phyloP scores from a whole-genome alignment of 2,113 vertebrate genomes.

The Anhinga anhinga region DNA sequence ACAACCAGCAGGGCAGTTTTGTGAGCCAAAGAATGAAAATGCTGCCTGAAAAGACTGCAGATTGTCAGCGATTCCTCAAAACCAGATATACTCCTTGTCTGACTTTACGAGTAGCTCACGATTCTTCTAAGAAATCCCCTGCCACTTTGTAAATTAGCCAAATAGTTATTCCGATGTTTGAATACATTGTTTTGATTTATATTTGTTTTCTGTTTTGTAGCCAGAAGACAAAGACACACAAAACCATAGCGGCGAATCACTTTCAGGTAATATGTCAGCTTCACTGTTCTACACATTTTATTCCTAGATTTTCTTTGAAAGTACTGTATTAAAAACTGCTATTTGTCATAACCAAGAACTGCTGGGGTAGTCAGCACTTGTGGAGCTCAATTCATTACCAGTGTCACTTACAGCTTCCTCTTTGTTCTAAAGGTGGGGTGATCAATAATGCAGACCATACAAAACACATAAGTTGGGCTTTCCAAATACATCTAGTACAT shows the following conservation, averaged over 20 bases:
- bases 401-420: background rate
- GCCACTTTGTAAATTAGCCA: background rate
- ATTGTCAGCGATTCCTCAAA: background rate
- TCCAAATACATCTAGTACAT: background rate
- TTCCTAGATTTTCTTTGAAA: background rate
- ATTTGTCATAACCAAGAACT: background rate
- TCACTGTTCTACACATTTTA: background rate
- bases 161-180: background rate
- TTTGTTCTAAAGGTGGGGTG: background rate
- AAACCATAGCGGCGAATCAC: constrained; percentile 56
- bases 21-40: background rate
- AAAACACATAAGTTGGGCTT: background rate
- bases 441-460: background rate
- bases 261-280: constrained; percentile 66
- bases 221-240: constrained; percentile 74
- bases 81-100: background rate
- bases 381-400: background rate
- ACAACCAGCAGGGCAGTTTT: background rate
- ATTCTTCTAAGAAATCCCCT: background rate
- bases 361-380: background rate
- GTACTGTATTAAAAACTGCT: background rate
- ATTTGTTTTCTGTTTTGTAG: constrained; percentile 66
- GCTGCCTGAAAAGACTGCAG: background rate
- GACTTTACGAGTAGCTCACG: background rate
- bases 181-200: constrained; percentile 7